Base-by-base conservation (phyloP, 2,888 invertebrate genomes). In the Oeneis ivallda region DNA sequence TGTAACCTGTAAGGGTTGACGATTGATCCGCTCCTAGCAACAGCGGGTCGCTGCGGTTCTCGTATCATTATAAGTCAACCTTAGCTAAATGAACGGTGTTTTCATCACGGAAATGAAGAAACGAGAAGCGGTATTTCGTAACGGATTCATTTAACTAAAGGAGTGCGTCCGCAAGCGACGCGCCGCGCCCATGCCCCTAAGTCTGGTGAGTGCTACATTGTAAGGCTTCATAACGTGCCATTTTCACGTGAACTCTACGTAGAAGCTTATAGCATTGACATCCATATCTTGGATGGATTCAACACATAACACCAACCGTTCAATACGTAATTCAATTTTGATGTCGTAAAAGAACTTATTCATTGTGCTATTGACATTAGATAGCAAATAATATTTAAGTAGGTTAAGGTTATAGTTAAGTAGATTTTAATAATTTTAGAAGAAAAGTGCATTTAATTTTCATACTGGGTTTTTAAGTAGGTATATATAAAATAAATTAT, bases 131-230 rank as follows among this genome's bases (percentile, higher is more conserved):
- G 77, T 81, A 81, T 81, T 81, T 84, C 79, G 82, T 84, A 83
- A 84, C 85, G 87, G 85, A 86, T 87, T 84, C 75, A 85, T 87
- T 86, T 87, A 88, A 85, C 84, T 81, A 83, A 82, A 82, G 84
- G 83, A 87, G 84, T 86, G 86, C 84, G 85, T 82, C 81, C 76
- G 81, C 76, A 81, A 82, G 81, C 81, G 81, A 76, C 81, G 89
- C 87, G 89, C 89, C 89, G 91, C 91, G 91, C 91, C 91, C 90
- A 92, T 92, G 91, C 85, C 80, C 86, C 81, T 83, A 83, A 84
- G 84, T 83, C 85, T 85, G 91, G 91, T 91, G 84, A 92, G 91
- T 92, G 83, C 77, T 92, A 90, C 81, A 79, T 86, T 86, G 78
- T 92, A 91, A 89, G 91, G 89, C 84, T 90, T 91, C 89, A 77